Percentiles rank a stretch among this genome's conserved stretches.
phyloP scores from a whole-genome alignment of 1,140 invertebrate species.

The Cepaea nemoralis region DNA sequence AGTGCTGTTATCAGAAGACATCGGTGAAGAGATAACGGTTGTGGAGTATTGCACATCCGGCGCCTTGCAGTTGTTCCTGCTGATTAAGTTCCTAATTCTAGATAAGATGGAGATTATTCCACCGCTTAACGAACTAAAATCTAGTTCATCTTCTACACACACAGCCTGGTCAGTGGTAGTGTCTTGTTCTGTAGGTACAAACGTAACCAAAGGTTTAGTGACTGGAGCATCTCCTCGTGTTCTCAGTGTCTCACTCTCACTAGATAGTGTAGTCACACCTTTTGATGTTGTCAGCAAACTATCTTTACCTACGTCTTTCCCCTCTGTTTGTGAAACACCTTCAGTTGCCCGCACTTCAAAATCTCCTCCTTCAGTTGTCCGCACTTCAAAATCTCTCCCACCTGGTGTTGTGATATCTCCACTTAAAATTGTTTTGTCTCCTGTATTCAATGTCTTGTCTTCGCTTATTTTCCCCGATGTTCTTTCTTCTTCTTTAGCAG shows the following conservation, averaged over 20 bases:
- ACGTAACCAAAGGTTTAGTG: no score
- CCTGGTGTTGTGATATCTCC: not conserved
- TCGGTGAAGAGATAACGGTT: not conserved
- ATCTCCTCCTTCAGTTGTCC: not conserved
- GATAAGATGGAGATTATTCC: slow-evolving; percentile 11
- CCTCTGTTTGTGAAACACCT: not conserved
- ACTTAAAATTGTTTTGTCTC: not conserved
- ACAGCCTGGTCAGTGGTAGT: not conserved
- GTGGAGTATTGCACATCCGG: not conserved
- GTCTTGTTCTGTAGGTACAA: not conserved
- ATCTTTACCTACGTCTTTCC: no score
- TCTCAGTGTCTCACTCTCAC: not conserved
- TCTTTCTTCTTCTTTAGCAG: no score
- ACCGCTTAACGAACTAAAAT: not conserved
- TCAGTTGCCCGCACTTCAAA: not conserved
- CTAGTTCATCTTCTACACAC: not conserved
- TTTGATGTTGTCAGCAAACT: not conserved
- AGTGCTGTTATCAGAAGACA: no score
- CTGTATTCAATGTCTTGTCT: no score
- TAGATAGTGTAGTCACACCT: not conserved
- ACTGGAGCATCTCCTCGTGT: no score
- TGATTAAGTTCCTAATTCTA: not conserved
- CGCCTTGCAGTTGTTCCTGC: not conserved
- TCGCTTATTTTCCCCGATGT: no score
- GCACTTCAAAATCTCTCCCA: not conserved